These are phyloP conservation scores for Polymixis lichenea DNA, from an alignment of 2,888 invertebrate genomes.

Conservation along the genomic window DNA sequence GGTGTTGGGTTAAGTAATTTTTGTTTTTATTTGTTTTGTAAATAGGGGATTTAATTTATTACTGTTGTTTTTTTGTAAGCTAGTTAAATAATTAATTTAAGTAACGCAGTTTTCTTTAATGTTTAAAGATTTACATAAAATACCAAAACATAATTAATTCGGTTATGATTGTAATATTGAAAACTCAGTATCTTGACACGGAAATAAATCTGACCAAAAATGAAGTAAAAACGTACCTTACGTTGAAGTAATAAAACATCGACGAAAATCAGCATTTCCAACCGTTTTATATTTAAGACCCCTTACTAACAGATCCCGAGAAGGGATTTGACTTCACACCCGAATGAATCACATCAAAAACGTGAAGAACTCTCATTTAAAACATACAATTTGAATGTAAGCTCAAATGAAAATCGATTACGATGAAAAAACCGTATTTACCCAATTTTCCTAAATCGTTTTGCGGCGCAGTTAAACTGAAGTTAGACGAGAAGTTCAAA, in stretches of 20 bases:
- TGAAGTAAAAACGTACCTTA: conserved; percentile 7
- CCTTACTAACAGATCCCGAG: conserved; percentile 42
- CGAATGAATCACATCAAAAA: conserved; percentile 53
- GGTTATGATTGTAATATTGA: conserved; percentile 3
- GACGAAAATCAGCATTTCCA: conserved; percentile 42
- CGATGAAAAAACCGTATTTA: conserved; percentile 38
- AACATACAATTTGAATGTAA: conserved; percentile 50
- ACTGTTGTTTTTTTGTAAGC: neutral
- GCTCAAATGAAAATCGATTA: conserved; percentile 59
- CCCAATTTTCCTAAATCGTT: conserved; percentile 33
- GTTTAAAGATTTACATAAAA: neutral
- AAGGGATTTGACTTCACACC: conserved; percentile 53
- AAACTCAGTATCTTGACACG: neutral
- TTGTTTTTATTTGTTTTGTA: conserved; percentile 52
- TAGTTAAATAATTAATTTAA: neutral
- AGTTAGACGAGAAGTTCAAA: conserved; percentile 38
- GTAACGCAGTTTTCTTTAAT: neutral
- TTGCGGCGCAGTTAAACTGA: conserved; percentile 42
- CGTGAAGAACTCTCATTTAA: conserved; percentile 49
- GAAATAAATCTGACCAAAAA: conserved; percentile 20
- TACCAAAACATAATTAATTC: neutral
- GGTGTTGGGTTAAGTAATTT: conserved; percentile 50
- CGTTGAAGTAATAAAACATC: conserved; percentile 28
- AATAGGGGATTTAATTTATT: conserved; percentile 28
- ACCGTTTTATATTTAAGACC: conserved; percentile 38